Conservation (phyloP, 2,888 invertebrate species). For the Caenorhabditis afra region DNA sequence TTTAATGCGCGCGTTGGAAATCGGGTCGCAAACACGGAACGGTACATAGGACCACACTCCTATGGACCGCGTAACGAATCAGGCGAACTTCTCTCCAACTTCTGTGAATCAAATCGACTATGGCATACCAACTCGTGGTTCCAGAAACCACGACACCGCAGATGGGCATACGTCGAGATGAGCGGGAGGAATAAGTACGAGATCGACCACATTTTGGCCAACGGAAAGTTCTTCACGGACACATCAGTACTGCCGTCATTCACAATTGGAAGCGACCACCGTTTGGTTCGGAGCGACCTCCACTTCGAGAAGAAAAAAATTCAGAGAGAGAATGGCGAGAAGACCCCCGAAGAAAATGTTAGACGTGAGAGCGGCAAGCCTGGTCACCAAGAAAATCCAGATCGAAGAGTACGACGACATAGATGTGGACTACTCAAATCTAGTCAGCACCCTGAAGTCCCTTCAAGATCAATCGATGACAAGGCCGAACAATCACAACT, state of each 20-base stretch:
- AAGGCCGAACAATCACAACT: not conserved
- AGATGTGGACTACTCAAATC: not conserved
- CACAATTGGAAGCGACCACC: conserved; percentile 13
- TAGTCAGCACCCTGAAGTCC: not conserved
- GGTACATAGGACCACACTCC: conserved; percentile 3
- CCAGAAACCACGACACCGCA: too few species aligned
- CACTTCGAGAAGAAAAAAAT: not conserved
- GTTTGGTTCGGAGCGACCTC: not conserved
- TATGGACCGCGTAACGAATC: not conserved
- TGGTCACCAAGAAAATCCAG: too few species aligned
- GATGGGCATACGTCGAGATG: not conserved
- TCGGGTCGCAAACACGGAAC: not conserved
- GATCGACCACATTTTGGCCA: conserved; percentile 8
- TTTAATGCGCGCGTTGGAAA: not conserved
- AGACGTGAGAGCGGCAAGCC: not conserved
- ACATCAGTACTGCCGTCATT: not conserved
- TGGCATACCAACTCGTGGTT: too few species aligned
- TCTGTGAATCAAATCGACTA: conserved; percentile 12
- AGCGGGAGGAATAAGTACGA: not conserved
- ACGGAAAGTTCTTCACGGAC: conserved; percentile 2
- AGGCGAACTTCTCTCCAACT: not conserved
- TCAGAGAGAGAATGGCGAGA: not conserved
- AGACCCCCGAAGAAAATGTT: conserved; percentile 1
- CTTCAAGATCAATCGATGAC: not conserved
- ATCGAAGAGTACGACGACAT: too few species aligned